Conservation (phyloP, 2,797 vertebrate species). For the Falco peregrinus region DNA sequence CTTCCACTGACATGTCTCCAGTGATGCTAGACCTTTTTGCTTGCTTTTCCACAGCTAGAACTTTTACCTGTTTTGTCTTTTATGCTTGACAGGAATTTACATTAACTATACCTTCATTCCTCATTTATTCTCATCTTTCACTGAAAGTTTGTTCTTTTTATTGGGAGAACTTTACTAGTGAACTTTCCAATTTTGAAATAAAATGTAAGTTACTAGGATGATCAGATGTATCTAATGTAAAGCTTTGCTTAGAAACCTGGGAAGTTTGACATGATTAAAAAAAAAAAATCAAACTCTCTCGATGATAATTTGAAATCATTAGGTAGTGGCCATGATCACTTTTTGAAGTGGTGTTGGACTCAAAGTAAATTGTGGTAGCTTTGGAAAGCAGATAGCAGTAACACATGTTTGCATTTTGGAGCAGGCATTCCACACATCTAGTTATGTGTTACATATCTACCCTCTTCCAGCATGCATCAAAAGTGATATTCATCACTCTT, state of each 20-base stretch:
- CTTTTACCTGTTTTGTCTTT: not conserved
- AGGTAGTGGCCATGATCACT: not conserved
- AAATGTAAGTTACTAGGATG: not conserved
- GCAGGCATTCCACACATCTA: not conserved
- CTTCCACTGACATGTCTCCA: not conserved
- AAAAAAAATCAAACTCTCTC: not conserved
- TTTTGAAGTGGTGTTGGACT: not conserved
- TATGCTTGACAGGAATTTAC: not conserved
- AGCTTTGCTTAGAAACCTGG: not conserved
- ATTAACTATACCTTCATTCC: not conserved
- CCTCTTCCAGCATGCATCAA: not conserved
- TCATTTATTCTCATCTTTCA: not conserved
- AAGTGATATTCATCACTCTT: constrained; percentile 1
- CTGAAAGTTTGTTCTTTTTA: not conserved
- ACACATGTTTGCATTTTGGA: not conserved
- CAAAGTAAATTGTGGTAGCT: not conserved
- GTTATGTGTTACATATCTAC: not conserved
- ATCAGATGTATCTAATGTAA: not conserved
- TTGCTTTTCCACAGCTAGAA: not conserved
- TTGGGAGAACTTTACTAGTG: not conserved
- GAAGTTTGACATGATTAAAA: not conserved
- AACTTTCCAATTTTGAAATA: not conserved
- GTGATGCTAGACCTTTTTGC: not conserved
- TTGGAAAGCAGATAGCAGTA: not conserved
- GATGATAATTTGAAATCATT: not conserved